phyloP scores from a whole-genome alignment of 1,140 invertebrate species.

The Ips typographus region DNA sequence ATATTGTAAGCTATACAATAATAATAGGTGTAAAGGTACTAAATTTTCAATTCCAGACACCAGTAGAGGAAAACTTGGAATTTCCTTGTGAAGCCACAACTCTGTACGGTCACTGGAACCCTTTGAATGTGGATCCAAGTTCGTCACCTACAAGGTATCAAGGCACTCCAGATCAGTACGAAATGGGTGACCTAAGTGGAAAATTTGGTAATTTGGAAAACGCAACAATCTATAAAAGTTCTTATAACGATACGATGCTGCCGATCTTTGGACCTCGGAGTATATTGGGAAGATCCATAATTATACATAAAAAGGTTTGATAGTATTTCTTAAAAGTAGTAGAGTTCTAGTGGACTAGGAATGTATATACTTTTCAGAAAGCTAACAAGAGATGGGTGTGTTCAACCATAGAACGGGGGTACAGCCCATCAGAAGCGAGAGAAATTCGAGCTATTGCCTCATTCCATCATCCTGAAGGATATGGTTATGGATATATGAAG shows the following conservation, averaged over 20 bases:
- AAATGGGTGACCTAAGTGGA: slow-evolving; percentile 86
- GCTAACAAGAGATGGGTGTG: slow-evolving; percentile 72
- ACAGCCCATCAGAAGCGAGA: slow-evolving; percentile 78
- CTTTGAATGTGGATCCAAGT: slow-evolving; percentile 66
- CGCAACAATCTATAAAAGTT: slow-evolving; percentile 57
- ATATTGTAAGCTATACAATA: slow-evolving; percentile 63
- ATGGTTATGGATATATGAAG: slow-evolving; percentile 82
- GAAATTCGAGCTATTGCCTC: slow-evolving; percentile 87
- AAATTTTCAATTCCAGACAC: slow-evolving; percentile 59
- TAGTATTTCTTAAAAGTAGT: slow-evolving; percentile 9
- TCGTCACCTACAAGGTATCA: slow-evolving; percentile 56
- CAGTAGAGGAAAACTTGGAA: slow-evolving; percentile 76
- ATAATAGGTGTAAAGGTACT: background rate
- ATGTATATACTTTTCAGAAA: slow-evolving; percentile 30
- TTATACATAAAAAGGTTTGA: slow-evolving; percentile 74
- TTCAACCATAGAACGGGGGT: slow-evolving; percentile 80
- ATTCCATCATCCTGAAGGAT: slow-evolving; percentile 87
- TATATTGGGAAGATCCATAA: slow-evolving; percentile 84
- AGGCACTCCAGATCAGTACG: slow-evolving; percentile 80
- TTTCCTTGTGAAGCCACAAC: slow-evolving; percentile 85
- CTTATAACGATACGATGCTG: slow-evolving; percentile 81
- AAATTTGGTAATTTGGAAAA: slow-evolving; percentile 80
- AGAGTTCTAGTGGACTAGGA: background rate
- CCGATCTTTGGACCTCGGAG: slow-evolving; percentile 81
- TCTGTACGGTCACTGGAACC: slow-evolving; percentile 83